phyloP scores from a whole-genome alignment of 1,140 invertebrate genomes.

The Palaemon carinicauda region DNA sequence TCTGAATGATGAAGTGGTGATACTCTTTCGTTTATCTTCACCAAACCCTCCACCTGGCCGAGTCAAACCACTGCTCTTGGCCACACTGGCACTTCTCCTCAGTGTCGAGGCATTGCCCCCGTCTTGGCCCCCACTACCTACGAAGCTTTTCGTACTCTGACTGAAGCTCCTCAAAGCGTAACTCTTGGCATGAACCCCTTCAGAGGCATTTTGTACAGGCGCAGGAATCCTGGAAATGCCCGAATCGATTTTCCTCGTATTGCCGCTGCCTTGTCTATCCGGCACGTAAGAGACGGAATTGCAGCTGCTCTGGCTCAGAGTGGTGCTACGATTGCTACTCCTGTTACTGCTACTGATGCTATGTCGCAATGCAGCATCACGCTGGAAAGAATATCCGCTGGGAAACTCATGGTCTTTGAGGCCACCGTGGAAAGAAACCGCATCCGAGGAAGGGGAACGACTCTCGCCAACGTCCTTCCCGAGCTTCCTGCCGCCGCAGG shows the following conservation, averaged over 20 bases:
- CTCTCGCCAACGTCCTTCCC: not conserved
- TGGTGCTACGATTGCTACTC: not conserved
- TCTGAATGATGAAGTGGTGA: no score
- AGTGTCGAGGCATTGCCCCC: not conserved
- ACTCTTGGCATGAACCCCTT: not conserved
- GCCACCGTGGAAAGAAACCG: not conserved
- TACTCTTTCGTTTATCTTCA: no score
- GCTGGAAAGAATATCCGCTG: not conserved
- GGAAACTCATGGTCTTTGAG: not conserved
- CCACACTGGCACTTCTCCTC: not conserved
- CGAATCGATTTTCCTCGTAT: not conserved
- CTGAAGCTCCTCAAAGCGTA: not conserved
- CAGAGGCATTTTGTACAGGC: not conserved
- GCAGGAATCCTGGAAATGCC: not conserved
- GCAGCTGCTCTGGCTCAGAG: slow-evolving; percentile 15
- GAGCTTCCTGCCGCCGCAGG: not conserved
- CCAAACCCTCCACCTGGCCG: not conserved
- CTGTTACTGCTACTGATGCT: slow-evolving; percentile 14
- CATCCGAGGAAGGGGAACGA: not conserved
- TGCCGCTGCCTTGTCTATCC: not conserved
- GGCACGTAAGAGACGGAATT: slow-evolving; percentile 14
- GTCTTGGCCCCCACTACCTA: not conserved
- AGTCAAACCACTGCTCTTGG: not conserved
- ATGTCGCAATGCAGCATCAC: not conserved
- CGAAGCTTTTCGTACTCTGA: not conserved